Evolutionary conservation across 37 sponge, comb jelly and placozoan genomes (phyloP), one percentile per base, ranked within the genome.

Genomic region (Cladorhizidae sp.): DNA sequence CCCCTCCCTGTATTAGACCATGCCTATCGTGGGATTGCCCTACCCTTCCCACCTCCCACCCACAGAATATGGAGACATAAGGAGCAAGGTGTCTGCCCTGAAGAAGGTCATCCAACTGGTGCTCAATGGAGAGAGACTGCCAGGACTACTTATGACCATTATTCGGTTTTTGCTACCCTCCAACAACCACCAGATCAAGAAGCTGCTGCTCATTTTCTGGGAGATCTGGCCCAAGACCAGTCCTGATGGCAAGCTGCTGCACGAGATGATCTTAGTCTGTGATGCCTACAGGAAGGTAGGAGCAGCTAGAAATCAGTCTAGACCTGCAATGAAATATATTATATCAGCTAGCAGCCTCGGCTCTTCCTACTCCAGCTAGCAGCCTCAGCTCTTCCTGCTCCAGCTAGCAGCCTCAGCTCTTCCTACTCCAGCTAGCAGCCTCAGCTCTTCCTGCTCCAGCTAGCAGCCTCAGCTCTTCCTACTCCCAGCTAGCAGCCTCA

Each of bases 251-350:
- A 99, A 99, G 41, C 92, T 99, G 49, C 86, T 96, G 11, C 98
- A 94, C 75, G 99, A 99, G 78, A 99, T 99, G 99, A 99, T 99
- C 20, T 88, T 99, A 15, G 99, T 99, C 22, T 98, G 90, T 63
- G 97, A 96, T 80, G 97, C 97, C 11, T 96, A 96, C 77, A 74
- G 97, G 28, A 96, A 93, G 84, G 97, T 96, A 40, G 76, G 85
- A 22, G n/a, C n/a, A n/a, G n/a, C n/a, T n/a, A n/a, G n/a, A n/a
- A n/a, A n/a, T n/a, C n/a, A n/a, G n/a, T n/a, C n/a, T n/a, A n/a
- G n/a, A n/a, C n/a, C n/a, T n/a, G n/a, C n/a, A n/a, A n/a, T n/a
- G n/a, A n/a, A n/a, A n/a, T n/a, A n/a, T n/a, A n/a, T n/a, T n/a
- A n/a, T n/a, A n/a, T n/a, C n/a, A n/a, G n/a, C n/a, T n/a, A n/a